Evolutionary conservation across 92 coral and sea anemone species (phyloP), one percentile per base, ranked within the genome.

Genomic region (Siderastrea radians): DNA sequence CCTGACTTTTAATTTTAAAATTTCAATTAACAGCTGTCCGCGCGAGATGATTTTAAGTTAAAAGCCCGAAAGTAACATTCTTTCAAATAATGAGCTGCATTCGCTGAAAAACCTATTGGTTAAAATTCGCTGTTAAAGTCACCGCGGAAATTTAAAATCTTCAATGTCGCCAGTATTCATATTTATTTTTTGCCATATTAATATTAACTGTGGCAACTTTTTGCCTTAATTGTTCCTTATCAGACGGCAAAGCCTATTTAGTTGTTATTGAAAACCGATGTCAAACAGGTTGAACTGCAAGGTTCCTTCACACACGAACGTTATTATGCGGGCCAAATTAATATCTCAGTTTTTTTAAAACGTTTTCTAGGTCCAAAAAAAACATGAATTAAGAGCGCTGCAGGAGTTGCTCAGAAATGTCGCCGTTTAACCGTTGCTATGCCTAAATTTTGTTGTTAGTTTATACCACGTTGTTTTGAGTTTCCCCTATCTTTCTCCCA

Each of bases 131-230:
- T 4, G 4, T 38, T 52, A 13, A 50, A 61, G 3, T 81, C 59
- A 46, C 49, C 52, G 52, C 50, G 53, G 78, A 60, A 49, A 19
- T 74, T 51, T 49, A 55, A 74, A 72, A 84, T 74, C 78, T 64
- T 73, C 52, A 14, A 38, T 13, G 79, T 10, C 19, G 48, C 61
- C 44, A 49, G 38, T 26, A 26, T 26, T 26, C 38, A 26, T 26
- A 26, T 26, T 16, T 3, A 50, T 49, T 2, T 2, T 63, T 49
- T 45, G 9, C 59, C 19, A 7, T 63, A 84, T 84, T 52, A 74
- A 84, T 84, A 84, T 74, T 74, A 60, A 84, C 72, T 2, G 3
- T 74, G 80, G 50, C 74, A 84, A 84, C 61, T 57, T 72, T 81
- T 78, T 70, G 71, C 70, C 59, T 52, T 61, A 74, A 73, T 84